A percentile compares a stretch with the other conserved stretches of the same genome.
These are phyloP conservation scores for Omphaloscelis lunosa DNA, from an alignment of 2,888 invertebrate species.

Conservation along the genomic window DNA sequence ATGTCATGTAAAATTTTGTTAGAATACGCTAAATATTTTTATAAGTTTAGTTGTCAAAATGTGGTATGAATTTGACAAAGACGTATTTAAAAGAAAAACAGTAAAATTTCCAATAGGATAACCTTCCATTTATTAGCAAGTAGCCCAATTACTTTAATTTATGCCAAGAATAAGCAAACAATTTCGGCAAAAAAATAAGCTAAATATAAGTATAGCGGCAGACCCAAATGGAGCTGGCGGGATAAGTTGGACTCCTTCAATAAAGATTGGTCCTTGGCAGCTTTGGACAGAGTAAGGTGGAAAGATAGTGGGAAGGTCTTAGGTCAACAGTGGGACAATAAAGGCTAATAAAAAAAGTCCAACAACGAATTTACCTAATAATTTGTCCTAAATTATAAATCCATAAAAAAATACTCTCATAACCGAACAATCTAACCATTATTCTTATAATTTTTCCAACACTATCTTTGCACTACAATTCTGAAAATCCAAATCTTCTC, in stretches of 20 bases:
- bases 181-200: neutral
- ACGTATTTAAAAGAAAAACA: neutral
- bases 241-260: too few relatives aligned
- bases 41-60: neutral
- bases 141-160: neutral
- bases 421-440: constrained; percentile 7
- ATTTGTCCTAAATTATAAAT: neutral
- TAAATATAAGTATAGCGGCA: neutral
- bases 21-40: neutral
- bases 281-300: too few relatives aligned
- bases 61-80: neutral
- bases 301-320: too few relatives aligned
- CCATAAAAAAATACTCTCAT: neutral
- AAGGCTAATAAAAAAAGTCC: neutral
- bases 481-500: constrained; percentile 31
- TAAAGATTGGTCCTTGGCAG: too few relatives aligned
- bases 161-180: neutral
- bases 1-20: too few relatives aligned
- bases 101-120: neutral
- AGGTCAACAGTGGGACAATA: too few relatives aligned
- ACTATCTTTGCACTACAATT: constrained; percentile 6
- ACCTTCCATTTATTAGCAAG: neutral
- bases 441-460: constrained; percentile 15
- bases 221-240: too few relatives aligned
- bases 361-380: neutral